Evolutionary conservation across 1,140 invertebrate species (phyloP).

Genomic region (Chironomus striatipennis): DNA sequence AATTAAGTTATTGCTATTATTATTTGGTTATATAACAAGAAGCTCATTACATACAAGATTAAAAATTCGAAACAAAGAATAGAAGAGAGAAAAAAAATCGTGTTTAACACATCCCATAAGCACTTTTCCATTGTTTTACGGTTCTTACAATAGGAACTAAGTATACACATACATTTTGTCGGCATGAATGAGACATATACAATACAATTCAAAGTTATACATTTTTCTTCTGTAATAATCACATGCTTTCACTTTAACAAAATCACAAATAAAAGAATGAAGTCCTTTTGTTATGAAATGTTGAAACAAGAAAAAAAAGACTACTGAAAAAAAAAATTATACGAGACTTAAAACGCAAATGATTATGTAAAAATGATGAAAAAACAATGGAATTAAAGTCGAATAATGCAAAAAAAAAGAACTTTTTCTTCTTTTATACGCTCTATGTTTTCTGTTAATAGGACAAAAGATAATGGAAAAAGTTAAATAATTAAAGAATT

Average conservation of each 20-base stretch:
- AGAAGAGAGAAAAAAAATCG: neutral
- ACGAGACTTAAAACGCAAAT: neutral
- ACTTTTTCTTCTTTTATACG: neutral
- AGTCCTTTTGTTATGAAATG: neutral
- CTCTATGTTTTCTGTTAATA: no score
- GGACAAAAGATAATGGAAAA: no score
- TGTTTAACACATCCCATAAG: neutral
- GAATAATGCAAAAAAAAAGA: neutral
- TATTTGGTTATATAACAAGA: no score
- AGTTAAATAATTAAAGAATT: no score
- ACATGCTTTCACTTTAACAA: conserved; percentile 6
- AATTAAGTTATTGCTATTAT: no score
- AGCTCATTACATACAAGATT: neutral
- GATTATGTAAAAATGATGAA: conserved; percentile 4
- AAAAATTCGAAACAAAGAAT: neutral
- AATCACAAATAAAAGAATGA: no score
- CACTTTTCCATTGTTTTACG: neutral
- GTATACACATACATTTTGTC: neutral
- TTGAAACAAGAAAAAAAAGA: neutral
- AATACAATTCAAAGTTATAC: neutral
- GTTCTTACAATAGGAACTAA: neutral
- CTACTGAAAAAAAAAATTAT: neutral
- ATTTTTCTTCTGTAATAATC: neutral
- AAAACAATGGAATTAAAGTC: neutral
- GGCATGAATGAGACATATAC: neutral